Percentiles rank a stretch among this genome's conserved stretches.
phyloP scores from a whole-genome alignment of 2,888 invertebrate genomes.

The Nezara viridula region DNA sequence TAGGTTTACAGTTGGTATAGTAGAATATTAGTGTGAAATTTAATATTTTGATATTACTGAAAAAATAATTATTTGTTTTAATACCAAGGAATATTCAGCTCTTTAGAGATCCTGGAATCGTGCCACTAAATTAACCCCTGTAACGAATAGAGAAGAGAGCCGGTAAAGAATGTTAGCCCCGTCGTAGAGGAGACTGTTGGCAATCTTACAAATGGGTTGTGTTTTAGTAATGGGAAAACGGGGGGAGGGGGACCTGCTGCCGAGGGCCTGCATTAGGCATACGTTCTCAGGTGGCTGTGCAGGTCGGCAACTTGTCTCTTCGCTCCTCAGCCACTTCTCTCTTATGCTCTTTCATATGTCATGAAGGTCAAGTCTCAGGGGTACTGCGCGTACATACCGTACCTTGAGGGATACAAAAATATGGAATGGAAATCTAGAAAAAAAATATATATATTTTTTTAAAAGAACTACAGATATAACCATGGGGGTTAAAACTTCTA shows the following conservation, averaged over 20 bases:
- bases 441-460: too few species aligned
- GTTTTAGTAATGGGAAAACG: neutral
- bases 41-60: too few species aligned
- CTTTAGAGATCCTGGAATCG: neutral
- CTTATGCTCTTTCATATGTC: neutral
- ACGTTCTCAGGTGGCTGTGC: neutral
- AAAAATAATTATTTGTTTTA: too few species aligned
- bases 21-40: too few species aligned
- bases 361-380: neutral
- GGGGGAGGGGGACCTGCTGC: neutral
- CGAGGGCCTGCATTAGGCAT: conserved; percentile 14
- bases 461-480: too few species aligned
- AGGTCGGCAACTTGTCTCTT: neutral
- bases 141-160: neutral
- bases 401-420: too few species aligned
- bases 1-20: too few species aligned
- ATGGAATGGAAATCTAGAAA: too few species aligned
- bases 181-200: conserved; percentile 14
- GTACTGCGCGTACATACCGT: too few species aligned
- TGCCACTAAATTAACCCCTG: neutral
- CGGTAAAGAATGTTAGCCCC: neutral
- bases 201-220: conserved; percentile 28
- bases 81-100: too few species aligned
- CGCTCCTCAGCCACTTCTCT: too few species aligned
- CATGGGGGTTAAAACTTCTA: too few species aligned